A percentile compares a stretch with the other conserved stretches of the same genome.
Evolutionary conservation across 2,888 invertebrate species (phyloP).

Genomic region (Seladonia tumulorum): DNA sequence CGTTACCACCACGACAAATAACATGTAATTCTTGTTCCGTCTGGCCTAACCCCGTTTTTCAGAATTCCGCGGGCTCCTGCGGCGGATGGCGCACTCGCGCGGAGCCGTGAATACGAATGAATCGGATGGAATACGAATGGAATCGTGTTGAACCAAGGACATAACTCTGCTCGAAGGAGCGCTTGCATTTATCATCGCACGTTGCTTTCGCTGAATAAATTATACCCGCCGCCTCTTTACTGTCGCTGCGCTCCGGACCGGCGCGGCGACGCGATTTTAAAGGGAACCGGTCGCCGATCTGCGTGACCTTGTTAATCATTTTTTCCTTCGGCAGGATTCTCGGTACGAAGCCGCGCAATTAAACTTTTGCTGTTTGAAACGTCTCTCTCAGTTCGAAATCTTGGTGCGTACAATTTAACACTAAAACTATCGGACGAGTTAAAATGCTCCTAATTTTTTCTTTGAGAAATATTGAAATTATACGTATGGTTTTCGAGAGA

Average conservation of each 20-base stretch:
- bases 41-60: neutral
- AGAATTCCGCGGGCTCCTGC: neutral
- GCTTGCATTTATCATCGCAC: neutral
- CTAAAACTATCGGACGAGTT: too few relatives aligned
- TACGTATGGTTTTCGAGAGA: too few relatives aligned
- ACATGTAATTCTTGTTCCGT: slow-evolving; percentile 10
- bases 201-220: slow-evolving; percentile 1
- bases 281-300: neutral
- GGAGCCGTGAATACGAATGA: neutral
- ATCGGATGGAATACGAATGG: neutral
- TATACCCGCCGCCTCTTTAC: neutral
- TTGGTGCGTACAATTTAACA: too few relatives aligned
- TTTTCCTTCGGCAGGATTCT: neutral
- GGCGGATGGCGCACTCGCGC: neutral
- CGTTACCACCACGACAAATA: neutral
- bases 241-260: neutral
- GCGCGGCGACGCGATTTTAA: neutral
- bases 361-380: neutral
- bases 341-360: neutral
- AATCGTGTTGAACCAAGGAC: slow-evolving; percentile 3
- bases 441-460: too few relatives aligned
- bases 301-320: neutral
- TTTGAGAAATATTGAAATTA: too few relatives aligned
- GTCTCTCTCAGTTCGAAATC: neutral
- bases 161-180: neutral